Evolutionary conservation across 1,140 invertebrate genomes (phyloP), one percentile per base, ranked within the genome.

Genomic region (Leucophenga varia): DNA sequence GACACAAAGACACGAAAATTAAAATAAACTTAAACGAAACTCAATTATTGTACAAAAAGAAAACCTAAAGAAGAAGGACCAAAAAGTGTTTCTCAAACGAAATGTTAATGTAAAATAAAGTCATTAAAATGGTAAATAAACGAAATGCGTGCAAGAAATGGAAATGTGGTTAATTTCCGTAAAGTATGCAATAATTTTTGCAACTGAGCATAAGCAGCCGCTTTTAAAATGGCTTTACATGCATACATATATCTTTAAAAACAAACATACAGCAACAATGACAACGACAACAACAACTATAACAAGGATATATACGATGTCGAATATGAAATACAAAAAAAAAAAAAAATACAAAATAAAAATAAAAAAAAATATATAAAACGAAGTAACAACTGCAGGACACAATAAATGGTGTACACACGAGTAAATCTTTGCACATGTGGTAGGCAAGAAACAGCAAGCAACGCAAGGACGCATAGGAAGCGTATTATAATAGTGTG

Each of bases 161-260:
- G 64, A 69, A 69, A 69, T 69, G 64, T 64, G 64, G 64, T 69
- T 69, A 69, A 69, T 69, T 69, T 69, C 64, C 64, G 64, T 69
- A 69, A 69, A 69, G 64, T 69, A 64, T 69, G 64, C 64, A 69
- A 69, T 69, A 69, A 69, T 69, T 69, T 64, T 63, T 67, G 63
- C 53, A 59, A 52, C 59, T 46, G 52, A 59, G 50, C 61, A 61
- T 61, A 65, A 65, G 58, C 56, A 47, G 22, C 22, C 22, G 61
- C 38, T 47, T 39, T 47, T 37, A 17, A 10, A 37, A 17, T n/a
- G n/a, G n/a, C n/a, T n/a, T n/a, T n/a, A 16, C 3, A 44, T 21
- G 20, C 35, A 34, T 13, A 22, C 21, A 38, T 47, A 31, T 42
- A 38, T n/a, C 40, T 43, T 47, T 9, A 36, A 52, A 14, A 47